Evolutionary conservation across 2,888 invertebrate genomes (phyloP), one percentile per base, ranked within the genome.

Genomic region (Troides oblongomaculatus): DNA sequence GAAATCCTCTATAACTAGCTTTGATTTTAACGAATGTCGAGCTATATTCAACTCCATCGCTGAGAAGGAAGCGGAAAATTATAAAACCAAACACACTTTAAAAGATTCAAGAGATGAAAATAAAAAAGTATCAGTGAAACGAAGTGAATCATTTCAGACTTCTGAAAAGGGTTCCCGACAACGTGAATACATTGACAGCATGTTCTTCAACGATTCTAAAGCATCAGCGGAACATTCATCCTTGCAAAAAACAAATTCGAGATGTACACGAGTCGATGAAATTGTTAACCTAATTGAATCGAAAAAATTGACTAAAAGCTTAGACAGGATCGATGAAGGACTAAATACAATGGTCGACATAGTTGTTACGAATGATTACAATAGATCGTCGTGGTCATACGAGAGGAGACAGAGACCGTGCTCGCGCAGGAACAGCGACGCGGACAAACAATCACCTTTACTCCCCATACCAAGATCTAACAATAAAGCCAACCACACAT

Each of bases 261-360:
- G 89, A 82, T 87, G 86, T 68, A 92, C 81, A 71, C 83, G 90
- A 8, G 92, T 92, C 1, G 92, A 92, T 73, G 92, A 93, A 84
- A 92, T 92, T 64, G 89, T 92, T 0, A 94, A 89, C 62, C 88
- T 94, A 43, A 89, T 94, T 64, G 94, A 94, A 80, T 94, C 94
- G 2, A 93, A 94, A 66, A 93, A 94, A 65, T 83, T 95, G 60
- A 95, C 96, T 0, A 97, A 97, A 85, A 97, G 97, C 74, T 85
- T 97, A 63, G 97, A 97, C 75, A 93, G 96, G 70, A 95, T 97
- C 59, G 96, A 96, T 79, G 94, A 94, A 81, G 95, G 96, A 23
- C 83, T 96, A 36, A 94, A 96, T 78, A 93, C 95, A 0, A 94
- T 96, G 93, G 94, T 96, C 0, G 95, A 95, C 77, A 95, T 96